Evolutionary conservation across 2,113 vertebrate species (phyloP).

Genomic region (Podarcis muralis): DNA sequence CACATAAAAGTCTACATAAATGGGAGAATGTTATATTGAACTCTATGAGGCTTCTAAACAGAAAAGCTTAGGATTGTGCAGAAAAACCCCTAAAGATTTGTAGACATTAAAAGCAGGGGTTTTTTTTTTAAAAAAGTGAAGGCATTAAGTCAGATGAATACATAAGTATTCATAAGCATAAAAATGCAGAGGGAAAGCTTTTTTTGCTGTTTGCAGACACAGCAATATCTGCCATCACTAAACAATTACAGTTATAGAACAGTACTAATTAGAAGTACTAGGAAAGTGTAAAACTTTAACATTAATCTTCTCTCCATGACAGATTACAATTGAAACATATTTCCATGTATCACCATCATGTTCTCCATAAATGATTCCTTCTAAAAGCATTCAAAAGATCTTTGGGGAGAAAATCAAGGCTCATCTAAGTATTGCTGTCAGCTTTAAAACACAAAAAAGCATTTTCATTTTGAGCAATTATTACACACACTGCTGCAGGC

Average conservation of each 20-base stretch:
- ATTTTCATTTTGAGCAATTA: neutral
- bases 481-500: neutral
- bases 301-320: too few species aligned
- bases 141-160: neutral
- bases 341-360: too few species aligned
- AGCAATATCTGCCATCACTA: neutral
- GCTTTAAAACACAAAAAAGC: neutral
- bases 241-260: neutral
- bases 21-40: neutral
- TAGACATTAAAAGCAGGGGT: neutral
- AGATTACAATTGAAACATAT: neutral
- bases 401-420: neutral
- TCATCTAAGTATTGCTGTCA: neutral
- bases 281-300: neutral
- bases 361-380: too few species aligned
- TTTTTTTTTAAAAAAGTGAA: neutral
- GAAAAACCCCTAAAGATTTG: neutral
- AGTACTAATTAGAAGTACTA: neutral
- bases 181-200: neutral
- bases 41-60: neutral
- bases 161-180: neutral
- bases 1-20: neutral
- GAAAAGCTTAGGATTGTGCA: neutral
- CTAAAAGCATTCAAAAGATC: neutral
- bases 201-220: neutral